Evolutionary conservation across 2,888 invertebrate species (phyloP), one percentile per base, ranked within the genome.

Genomic region (Neocrepidodera transversa): DNA sequence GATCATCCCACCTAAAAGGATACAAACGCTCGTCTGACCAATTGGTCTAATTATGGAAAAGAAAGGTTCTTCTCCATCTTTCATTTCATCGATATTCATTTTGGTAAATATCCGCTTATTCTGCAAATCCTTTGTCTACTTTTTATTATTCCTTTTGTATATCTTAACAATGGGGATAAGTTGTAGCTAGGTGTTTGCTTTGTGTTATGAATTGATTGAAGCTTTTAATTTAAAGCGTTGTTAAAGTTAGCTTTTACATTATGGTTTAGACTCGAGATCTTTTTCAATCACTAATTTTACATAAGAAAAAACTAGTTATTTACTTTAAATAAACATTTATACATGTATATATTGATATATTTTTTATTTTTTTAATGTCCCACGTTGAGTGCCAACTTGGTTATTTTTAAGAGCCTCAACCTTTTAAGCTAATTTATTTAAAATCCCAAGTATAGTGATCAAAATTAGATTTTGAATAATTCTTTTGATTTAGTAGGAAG

Each of bases 11-110:
- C 26, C 59, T 50, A 52, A 58, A 58, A 58, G 55, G 57, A 48
- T 43, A 28, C 48, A 60, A 65, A 65, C 66, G 68, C 59, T 64
- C 56, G 47, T 63, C 63, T 67, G 69, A 68, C 68, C 69, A 64
- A 69, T 69, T 69, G 67, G 66, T 66, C 65, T 64, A 66, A 69
- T 69, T 68, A 67, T 23, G 57, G 60, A 65, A 47, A 53, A n/a
- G 53, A 48, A 64, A 55, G 36, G 56, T 56, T 58, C 62, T 58
- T 47, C 49, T 54, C 28, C 23, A 58, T 56, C 58, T 49, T 35
- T 43, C 53, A 20, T 54, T 53, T 56, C 51, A 45, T 54, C 45
- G 26, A 59, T 64, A 61, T 47, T 56, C 45, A 48, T 30, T 53
- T 26, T 53, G 32, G 40, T 42, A 38, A 49, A 49, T 49, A 49